Base-by-base conservation (phyloP, 1,140 invertebrate genomes). In the Ectropis grisescens region DNA sequence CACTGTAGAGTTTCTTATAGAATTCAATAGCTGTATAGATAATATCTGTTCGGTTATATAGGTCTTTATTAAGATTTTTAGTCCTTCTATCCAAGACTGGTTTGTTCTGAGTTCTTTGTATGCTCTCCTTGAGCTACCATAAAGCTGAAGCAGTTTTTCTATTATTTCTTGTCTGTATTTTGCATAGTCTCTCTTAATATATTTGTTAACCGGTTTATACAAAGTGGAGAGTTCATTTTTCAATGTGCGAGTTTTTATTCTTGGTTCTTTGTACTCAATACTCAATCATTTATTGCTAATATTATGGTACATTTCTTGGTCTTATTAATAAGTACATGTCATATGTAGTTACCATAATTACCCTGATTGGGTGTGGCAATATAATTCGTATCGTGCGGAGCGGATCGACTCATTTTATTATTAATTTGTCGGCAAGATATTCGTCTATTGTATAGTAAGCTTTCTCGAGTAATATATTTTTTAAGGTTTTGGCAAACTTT, bases 71-170 rank as follows among this genome's bases (percentile, higher is more conserved):
- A 11, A 24, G 33, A 1, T 27, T 29, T 37, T 39, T 29, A 48
- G 13, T 8, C 16, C 13, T 3, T 37, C 37, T 2, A 47, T 47
- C 43, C 37, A 41, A 1, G 13, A 29, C 37, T 47, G 36, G 13
- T 39, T 33, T 40, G 37, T 5, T 19, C 13, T 37, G 2, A 40
- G 19, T 15, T 46, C 37, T 37, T 36, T 47, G n/a, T 25, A 41
- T 14, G 37, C 33, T 4, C 37, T 41, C 10, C 36, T 41, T 47
- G 35, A 33, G 11, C 42, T 45, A 25, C 41, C 32, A 13, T 37
- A 33, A 27, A 38, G 31, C 2, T 6, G 1, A 7, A 44, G 29
- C 3, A 41, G 29, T 29, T 33, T 44, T 41, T 49, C 30, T 6
- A 34, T 37, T 25, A 37, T 46, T n/a, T 37, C 33, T n/a, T 29